phyloP scores from a whole-genome alignment of 2,113 vertebrate genomes.

The Alces alces region DNA sequence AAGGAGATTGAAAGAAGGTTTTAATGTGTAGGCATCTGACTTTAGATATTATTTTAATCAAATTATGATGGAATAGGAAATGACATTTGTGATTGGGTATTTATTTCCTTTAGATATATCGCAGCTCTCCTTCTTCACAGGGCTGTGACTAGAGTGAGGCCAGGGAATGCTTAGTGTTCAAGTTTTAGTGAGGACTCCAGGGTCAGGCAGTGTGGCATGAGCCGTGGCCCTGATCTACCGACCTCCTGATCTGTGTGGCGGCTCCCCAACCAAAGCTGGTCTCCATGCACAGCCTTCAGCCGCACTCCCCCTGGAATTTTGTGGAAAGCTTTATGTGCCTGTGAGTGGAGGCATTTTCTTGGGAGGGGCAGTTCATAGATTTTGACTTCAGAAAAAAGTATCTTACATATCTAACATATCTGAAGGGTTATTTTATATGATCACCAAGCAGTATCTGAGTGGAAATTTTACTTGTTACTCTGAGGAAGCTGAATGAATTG shows the following conservation, averaged over 20 bases:
- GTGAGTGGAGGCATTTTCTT: not conserved
- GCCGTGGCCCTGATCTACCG: not conserved
- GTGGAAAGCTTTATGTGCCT: not conserved
- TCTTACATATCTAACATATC: not conserved
- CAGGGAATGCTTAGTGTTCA: not conserved
- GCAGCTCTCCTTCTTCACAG: not conserved
- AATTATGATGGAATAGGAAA: slow-evolving; percentile 54
- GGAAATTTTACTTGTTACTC: not conserved
- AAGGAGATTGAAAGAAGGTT: slow-evolving; percentile 50
- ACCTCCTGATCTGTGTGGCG: not conserved
- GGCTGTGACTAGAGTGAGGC: not conserved
- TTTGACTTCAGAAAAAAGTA: not conserved
- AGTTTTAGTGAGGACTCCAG: not conserved
- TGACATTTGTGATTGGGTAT: not conserved
- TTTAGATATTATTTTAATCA: slow-evolving; percentile 44
- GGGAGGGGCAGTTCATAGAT: not conserved
- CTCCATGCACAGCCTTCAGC: not conserved
- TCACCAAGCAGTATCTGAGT: not conserved
- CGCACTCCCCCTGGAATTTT: not conserved
- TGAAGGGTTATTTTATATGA: not conserved
- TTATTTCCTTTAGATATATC: not conserved
- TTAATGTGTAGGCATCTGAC: slow-evolving; percentile 50
- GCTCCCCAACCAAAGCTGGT: not conserved
- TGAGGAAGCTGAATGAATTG: not conserved
- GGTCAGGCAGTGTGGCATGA: accelerated